A percentile compares a stretch with the other conserved stretches of the same genome.
Conservation (phyloP, 2,113 vertebrate genomes). For the Dasyprocta punctata region DNA sequence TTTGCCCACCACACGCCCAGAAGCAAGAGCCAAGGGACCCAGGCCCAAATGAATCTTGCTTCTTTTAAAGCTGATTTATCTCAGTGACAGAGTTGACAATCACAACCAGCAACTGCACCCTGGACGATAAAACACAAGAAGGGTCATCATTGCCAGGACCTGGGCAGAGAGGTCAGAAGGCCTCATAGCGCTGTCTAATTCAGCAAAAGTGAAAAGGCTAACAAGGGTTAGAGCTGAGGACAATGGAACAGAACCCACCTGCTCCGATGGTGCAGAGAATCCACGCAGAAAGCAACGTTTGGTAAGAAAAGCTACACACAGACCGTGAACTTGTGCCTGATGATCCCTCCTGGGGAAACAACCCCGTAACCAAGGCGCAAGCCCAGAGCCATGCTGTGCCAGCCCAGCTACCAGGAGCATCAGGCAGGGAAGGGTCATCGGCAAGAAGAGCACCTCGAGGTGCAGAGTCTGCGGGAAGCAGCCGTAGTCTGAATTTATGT, state of each 20-base stretch:
- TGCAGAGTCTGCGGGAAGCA: not conserved
- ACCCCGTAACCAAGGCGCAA: not conserved
- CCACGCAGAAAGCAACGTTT: not conserved
- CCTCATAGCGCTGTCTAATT: not conserved
- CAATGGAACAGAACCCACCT: not conserved
- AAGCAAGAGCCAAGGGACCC: not conserved
- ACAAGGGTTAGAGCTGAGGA: not conserved
- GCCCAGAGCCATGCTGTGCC: not conserved
- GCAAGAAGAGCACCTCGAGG: not conserved
- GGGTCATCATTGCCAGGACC: not conserved
- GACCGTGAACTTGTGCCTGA: not conserved
- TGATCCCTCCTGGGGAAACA: not conserved
- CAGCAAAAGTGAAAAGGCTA: not conserved
- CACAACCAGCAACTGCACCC: not conserved
- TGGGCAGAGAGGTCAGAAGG: not conserved
- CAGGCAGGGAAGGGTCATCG: not conserved
- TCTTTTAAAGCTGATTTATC: not conserved
- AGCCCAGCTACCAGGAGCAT: not conserved
- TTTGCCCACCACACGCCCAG: not conserved
- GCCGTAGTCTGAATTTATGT: not conserved
- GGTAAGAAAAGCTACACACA: not conserved
- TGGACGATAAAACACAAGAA: not conserved
- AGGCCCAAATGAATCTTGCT: not conserved
- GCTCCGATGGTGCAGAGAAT: not conserved
- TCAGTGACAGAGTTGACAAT: not conserved